These are phyloP conservation scores for Okamejei kenojei DNA, from an alignment of 2,797 vertebrate genomes.

Conservation along the genomic window DNA sequence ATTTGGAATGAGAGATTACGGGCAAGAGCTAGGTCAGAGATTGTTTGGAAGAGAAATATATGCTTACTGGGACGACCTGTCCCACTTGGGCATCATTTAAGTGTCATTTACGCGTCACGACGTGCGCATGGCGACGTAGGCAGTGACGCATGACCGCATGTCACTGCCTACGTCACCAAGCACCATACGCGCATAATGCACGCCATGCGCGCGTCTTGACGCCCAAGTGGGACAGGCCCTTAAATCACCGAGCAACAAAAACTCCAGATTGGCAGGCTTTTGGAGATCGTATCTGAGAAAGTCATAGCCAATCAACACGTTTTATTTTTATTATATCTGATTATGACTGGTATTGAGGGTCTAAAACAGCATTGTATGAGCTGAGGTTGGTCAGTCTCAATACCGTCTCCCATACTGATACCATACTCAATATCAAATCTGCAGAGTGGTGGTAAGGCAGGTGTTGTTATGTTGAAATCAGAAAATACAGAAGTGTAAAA, in stretches of 20 bases:
- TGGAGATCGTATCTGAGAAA: neutral
- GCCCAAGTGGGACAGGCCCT: too few species aligned
- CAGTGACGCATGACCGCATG: too few species aligned
- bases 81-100: too few species aligned
- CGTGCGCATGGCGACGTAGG: too few species aligned
- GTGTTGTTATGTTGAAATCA: neutral
- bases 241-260: neutral
- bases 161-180: too few species aligned
- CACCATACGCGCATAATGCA: too few species aligned
- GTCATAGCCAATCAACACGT: neutral
- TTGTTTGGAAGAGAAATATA: neutral
- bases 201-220: too few species aligned
- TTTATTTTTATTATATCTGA: neutral
- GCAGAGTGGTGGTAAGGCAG: neutral
- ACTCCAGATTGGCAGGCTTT: neutral
- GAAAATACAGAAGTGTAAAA: neutral
- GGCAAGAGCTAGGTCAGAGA: neutral
- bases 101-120: too few species aligned
- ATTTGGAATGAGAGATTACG: neutral
- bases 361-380: neutral
- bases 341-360: neutral
- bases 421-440: neutral
- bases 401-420: neutral
- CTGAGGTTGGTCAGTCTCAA: neutral
- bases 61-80: too few species aligned